phyloP scores from a whole-genome alignment of 2,113 vertebrate genomes.

The Sisor rabdophorus region DNA sequence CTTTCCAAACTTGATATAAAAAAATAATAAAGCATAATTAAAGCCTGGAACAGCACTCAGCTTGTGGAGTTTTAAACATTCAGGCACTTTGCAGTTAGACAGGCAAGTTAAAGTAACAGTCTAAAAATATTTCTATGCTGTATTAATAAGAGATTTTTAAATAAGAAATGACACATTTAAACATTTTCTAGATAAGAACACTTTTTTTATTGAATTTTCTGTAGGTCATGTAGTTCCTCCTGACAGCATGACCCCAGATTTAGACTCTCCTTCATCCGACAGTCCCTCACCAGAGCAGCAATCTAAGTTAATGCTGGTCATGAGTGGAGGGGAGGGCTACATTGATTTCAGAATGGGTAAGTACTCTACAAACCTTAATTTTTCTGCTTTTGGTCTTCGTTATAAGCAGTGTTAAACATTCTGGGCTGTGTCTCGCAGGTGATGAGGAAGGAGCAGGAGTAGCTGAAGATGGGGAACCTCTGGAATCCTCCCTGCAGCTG shows the following conservation, averaged over 20 bases:
- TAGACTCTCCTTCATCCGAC: constrained; percentile 66
- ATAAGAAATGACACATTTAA: no score
- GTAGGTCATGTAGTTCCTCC: constrained; percentile 67
- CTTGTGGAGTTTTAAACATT: neutral
- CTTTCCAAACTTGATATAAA: no score
- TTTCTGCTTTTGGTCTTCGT: neutral
- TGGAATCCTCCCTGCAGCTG: constrained; percentile 68
- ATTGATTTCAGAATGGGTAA: constrained; percentile 96
- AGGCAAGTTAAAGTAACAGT: no score
- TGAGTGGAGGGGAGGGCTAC: constrained; percentile 96
- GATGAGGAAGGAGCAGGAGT: constrained; percentile 85
- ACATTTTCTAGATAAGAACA: neutral
- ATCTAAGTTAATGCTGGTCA: constrained; percentile 81
- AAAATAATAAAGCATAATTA: neutral
- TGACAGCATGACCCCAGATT: constrained; percentile 74
- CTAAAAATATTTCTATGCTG: no score
- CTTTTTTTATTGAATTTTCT: neutral
- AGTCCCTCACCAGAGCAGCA: constrained; percentile 72
- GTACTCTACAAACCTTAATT: constrained; percentile 36
- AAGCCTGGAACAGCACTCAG: neutral
- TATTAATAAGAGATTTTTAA: no score
- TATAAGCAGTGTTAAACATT: neutral
- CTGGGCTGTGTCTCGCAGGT: constrained; percentile 63
- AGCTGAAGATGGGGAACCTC: constrained; percentile 66
- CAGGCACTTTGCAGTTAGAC: no score